These are phyloP conservation scores for Aspidiotus rigidus DNA, from an alignment of 2,888 invertebrate genomes.

Conservation along the genomic window DNA sequence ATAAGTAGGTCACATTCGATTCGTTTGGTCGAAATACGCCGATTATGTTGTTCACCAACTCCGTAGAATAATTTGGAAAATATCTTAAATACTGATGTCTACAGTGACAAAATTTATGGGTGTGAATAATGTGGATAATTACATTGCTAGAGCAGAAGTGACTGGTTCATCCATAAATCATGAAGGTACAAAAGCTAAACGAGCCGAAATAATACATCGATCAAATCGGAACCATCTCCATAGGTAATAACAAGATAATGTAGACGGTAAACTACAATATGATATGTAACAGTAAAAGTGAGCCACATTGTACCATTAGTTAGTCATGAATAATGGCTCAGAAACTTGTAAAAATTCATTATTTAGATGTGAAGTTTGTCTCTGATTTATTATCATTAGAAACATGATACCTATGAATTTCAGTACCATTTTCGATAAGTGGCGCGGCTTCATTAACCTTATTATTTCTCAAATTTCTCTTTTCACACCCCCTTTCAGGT, in stretches of 20 bases:
- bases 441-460: no score
- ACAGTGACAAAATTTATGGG: conserved; percentile 16
- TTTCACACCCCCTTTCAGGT: no score
- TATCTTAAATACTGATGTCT: conserved; percentile 19
- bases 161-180: conserved; percentile 31
- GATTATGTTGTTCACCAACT: no score
- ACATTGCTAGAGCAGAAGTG: conserved; percentile 9
- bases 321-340: conserved; percentile 17
- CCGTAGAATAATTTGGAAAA: not conserved
- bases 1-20: no score
- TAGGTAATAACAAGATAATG: conserved; percentile 12
- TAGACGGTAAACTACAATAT: conserved; percentile 15
- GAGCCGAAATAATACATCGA: conserved; percentile 25
- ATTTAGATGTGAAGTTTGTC: not conserved
- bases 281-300: conserved; percentile 9
- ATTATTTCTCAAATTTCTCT: no score
- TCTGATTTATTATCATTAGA: no score
- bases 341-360: not conserved
- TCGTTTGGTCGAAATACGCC: no score
- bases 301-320: conserved; percentile 15
- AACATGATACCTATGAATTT: no score
- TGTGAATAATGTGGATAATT: conserved; percentile 6
- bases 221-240: conserved; percentile 25
- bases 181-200: not conserved
- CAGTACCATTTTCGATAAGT: no score